Evolutionary conservation across 2,797 vertebrate species (phyloP).

Genomic region (Morus bassanus): DNA sequence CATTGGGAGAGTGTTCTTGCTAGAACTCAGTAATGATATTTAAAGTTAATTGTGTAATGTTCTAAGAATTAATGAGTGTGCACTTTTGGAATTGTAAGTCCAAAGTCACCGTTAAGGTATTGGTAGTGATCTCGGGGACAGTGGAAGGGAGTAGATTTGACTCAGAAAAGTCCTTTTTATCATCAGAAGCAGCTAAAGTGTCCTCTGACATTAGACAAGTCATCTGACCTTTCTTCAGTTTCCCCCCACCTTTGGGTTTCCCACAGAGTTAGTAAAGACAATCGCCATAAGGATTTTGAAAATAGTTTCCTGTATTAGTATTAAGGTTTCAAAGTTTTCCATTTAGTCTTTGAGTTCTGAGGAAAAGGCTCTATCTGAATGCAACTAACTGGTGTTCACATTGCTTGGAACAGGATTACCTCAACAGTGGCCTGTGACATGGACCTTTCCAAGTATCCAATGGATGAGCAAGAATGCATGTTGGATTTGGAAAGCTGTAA

Average conservation of each 20-base stretch:
- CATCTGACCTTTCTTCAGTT: not conserved
- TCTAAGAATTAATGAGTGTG: not conserved
- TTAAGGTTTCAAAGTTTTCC: not conserved
- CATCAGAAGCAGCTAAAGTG: not conserved
- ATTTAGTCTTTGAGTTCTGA: not conserved
- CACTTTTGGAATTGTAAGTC: not conserved
- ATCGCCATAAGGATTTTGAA: not conserved
- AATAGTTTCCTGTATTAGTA: not conserved
- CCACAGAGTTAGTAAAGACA: not conserved
- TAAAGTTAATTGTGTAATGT: not conserved
- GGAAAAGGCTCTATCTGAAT: not conserved
- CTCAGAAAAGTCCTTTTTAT: not conserved
- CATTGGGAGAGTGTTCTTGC: not conserved
- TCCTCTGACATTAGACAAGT: not conserved
- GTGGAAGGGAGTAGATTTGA: not conserved
- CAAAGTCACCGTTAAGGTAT: not conserved
- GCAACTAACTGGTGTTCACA: not conserved
- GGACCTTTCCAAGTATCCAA: slow-evolving; percentile 98
- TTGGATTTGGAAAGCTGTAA: slow-evolving; percentile 97
- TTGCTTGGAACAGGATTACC: slow-evolving; percentile 83
- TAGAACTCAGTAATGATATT: not conserved
- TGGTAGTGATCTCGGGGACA: not conserved
- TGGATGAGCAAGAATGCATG: slow-evolving; percentile 99
- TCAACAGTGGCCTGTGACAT: slow-evolving; percentile 97
- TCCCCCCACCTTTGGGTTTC: not conserved